Evolutionary conservation across 1,140 invertebrate species (phyloP), one percentile per base, ranked within the genome.

Genomic region (Heliconius congener): DNA sequence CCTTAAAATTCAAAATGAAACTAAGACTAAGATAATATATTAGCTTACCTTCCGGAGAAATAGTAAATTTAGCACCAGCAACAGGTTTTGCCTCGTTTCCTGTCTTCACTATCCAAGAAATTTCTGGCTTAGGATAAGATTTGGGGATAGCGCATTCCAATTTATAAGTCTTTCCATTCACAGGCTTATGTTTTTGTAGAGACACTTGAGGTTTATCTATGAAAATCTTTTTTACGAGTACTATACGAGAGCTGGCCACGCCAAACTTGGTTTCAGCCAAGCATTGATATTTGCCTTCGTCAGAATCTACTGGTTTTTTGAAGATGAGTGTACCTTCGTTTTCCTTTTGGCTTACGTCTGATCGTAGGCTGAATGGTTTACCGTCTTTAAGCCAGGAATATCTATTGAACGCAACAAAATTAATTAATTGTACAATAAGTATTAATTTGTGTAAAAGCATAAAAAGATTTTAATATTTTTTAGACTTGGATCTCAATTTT

Each of bases 281-380:
- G 79, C 91, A 93, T 73, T 87, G 84, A 80, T 91, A 91, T 5
- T 78, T 27, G 1, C 90, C 91, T 71, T 87, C 86, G 71, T 90
- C 86, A 1, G 72, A 50, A 2, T 77, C 30, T n/a, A 81, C 34
- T 0, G 89, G 85, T 1, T 85, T 80, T 30, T 82, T 79, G 81
- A 91, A 89, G 6, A 87, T 71, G 8, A 92, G 75, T 11, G 85
- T 85, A 0, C 88, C 89, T 79, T 88, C 86, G 19, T 84, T 79
- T 19, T 86, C 79, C 27, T 66, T 66, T n/a, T 85, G 78, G 3
- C 78, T 78, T 0, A 89, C 80, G 19, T 86, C 77, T 9, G 76
- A 23, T 30, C 74, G 73, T 1, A 66, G 57, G 34, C 77, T 37
- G 27, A 79, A 74, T 74, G 73, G 78, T 23, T 83, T 76, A 39